Evolutionary conservation across 1,140 invertebrate species (phyloP), one percentile per base, ranked within the genome.

Genomic region (Trichomalopsis sarcophagae): DNA sequence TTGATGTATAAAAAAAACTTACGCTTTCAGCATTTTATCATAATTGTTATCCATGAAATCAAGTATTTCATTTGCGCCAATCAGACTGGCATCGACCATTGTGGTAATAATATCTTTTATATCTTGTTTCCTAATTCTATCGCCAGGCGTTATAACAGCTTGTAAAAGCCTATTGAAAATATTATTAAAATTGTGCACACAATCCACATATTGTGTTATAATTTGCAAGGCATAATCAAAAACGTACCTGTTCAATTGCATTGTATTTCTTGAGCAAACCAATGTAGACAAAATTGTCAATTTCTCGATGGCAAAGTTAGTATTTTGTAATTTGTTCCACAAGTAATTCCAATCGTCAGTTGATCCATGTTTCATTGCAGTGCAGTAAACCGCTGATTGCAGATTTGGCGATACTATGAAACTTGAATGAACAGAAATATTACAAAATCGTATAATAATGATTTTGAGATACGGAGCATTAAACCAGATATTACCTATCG

Each of bases 331-430:
- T 78, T 66, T 78, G 50, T 96, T 93, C 95, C 97, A 97, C 0
- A 96, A 95, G 91, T 98, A 98, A 68, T 97, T 94, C 97, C 97
- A 99, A 89, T 98, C 97, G 3, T 94, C 92, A 79, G 96, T 95
- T 0, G 96, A 95, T 2, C 97, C 97, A n/a, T 96, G 94, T 85
- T 95, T 94, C 17, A 99, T 96, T 0, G 97, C 97, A 0, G 96
- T 96, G 88, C 97, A 98, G 90, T 98, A 98, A 9, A 98, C 96
- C 0, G 96, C 94, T n/a, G 94, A 94, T 66, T 97, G 95, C 21
- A 98, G 91, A 90, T 98, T 97, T 5, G 96, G 95, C 9, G 97
- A 95, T 85, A 98, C 97, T 95, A 96, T 96, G 91, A 87, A 96
- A 97, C 83, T 96, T n/a, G 91, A 77, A 78, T 55, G 10, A 78